Evolutionary conservation across 64 coral and sea anemone species (phyloP).

Genomic region (Montipora cactus): DNA sequence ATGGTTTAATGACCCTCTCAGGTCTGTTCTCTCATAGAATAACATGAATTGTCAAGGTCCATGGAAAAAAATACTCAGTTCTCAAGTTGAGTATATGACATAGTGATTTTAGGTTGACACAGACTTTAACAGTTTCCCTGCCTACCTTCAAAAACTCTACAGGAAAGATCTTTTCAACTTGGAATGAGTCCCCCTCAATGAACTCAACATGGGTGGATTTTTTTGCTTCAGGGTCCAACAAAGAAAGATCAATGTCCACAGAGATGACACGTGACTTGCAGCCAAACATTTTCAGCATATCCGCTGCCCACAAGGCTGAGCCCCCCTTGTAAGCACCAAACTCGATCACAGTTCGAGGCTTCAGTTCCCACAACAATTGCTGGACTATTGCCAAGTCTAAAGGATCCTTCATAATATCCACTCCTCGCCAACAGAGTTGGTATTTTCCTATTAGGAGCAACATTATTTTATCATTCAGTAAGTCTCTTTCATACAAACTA

Average conservation of each 20-base stretch:
- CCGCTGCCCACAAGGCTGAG: constrained; percentile 47
- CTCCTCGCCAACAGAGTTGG: constrained; percentile 19
- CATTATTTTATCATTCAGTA: neutral
- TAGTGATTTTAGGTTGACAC: too few relatives aligned
- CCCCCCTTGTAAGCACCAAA: constrained; percentile 20
- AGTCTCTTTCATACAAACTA: neutral
- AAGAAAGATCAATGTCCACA: constrained; percentile 35
- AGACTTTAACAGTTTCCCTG: neutral
- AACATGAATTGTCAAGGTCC: too few relatives aligned
- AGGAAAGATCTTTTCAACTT: neutral
- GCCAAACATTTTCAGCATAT: constrained; percentile 19
- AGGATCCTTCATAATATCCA: constrained; percentile 3
- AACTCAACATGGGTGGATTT: neutral
- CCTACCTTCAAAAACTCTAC: neutral
- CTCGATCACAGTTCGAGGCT: constrained; percentile 48
- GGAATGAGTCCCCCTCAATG: neutral
- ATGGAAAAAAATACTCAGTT: too few relatives aligned
- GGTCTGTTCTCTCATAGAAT: too few relatives aligned
- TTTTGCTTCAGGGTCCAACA: constrained; percentile 19
- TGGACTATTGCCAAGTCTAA: neutral
- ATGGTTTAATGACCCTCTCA: too few relatives aligned
- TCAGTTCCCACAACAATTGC: constrained; percentile 44
- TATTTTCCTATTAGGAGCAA: constrained; percentile 14
- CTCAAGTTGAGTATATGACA: too few relatives aligned
- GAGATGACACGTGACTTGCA: constrained; percentile 22